A percentile compares a stretch with the other conserved stretches of the same genome.
Evolutionary conservation across 2,888 invertebrate genomes (phyloP).

Genomic region (Lasioglossum calceatum): DNA sequence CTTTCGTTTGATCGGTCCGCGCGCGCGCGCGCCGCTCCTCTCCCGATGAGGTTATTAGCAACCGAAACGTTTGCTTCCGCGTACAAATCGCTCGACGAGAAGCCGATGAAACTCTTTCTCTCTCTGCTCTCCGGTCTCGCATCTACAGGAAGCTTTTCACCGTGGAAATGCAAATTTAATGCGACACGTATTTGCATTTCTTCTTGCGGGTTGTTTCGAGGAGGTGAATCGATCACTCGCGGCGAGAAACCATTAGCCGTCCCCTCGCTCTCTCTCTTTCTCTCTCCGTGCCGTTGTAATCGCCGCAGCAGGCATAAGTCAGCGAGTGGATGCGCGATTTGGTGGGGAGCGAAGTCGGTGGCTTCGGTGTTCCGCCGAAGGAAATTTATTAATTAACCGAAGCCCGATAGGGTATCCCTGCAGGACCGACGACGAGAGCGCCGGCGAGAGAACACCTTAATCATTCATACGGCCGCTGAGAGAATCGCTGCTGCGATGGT

Average conservation of each 20-base stretch:
- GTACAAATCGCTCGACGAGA: constrained; percentile 1
- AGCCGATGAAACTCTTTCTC: neutral
- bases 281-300: neutral
- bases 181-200: constrained; percentile 10
- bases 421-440: neutral
- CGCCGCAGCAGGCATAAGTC: constrained; percentile 3
- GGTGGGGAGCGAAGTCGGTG: neutral
- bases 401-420: neutral
- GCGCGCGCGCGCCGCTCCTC: neutral
- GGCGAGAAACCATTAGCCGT: neutral
- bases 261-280: neutral
- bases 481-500: constrained; percentile 29
- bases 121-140: neutral
- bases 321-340: neutral
- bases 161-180: constrained; percentile 6
- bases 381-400: constrained; percentile 1
- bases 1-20: constrained; percentile 31
- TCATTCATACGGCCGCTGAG: constrained; percentile 10
- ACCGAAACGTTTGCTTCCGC: neutral
- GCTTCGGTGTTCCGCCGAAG: neutral
- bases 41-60: constrained; percentile 24
- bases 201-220: constrained; percentile 8
- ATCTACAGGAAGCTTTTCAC: neutral
- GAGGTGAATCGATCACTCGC: constrained; percentile 15
- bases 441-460: neutral